These are phyloP conservation scores for Sinella curviseta DNA, from an alignment of 1,140 invertebrate genomes.

Conservation along the genomic window DNA sequence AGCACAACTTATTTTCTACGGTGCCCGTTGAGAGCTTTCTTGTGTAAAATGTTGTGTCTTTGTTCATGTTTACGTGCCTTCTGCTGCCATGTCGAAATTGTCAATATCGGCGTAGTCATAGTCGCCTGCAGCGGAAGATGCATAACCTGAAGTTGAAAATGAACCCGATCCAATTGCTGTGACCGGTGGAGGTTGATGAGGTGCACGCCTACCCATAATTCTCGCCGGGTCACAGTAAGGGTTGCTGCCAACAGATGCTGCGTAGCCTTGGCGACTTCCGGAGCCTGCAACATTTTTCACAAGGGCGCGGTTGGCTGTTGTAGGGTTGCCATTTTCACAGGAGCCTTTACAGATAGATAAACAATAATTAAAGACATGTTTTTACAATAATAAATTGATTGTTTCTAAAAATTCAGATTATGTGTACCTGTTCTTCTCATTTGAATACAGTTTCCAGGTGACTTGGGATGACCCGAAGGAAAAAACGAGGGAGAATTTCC, in stretches of 20 bases:
- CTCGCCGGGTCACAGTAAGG: constrained; percentile 36
- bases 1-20: too few relatives aligned
- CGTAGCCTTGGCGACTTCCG: background rate
- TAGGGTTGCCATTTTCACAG: constrained; percentile 19
- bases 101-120: constrained; percentile 49
- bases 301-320: constrained; percentile 44
- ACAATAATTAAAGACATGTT: background rate
- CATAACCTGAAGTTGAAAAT: constrained; percentile 18
- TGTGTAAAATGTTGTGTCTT: too few relatives aligned
- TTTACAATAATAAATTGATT: background rate
- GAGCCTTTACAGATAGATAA: too few relatives aligned
- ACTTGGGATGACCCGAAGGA: background rate
- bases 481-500: background rate
- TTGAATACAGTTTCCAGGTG: constrained; percentile 36
- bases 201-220: background rate
- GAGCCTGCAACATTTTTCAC: background rate
- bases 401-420: constrained; percentile 22
- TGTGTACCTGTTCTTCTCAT: constrained; percentile 23
- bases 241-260: too few relatives aligned
- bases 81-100: constrained; percentile 36
- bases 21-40: too few relatives aligned
- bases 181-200: background rate
- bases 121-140: constrained; percentile 36
- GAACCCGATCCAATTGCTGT: too few relatives aligned
- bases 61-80: constrained; percentile 38